Percentiles rank a stretch among this genome's conserved stretches.
Evolutionary conservation across 2,113 vertebrate species (phyloP).

Genomic region (Butorides virescens): DNA sequence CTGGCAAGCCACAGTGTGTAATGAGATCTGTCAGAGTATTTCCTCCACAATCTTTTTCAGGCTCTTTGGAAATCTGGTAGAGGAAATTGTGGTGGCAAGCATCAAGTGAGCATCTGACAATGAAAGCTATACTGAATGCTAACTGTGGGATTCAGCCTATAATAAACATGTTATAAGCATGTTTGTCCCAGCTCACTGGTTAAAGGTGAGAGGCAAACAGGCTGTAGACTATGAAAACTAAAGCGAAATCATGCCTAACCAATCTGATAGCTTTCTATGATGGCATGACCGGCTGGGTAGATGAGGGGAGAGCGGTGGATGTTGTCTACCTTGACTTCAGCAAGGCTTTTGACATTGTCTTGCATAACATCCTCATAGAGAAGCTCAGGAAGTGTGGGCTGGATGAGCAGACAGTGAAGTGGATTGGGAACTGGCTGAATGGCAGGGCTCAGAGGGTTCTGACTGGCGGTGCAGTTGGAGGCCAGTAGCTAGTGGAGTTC

Average conservation of each 20-base stretch:
- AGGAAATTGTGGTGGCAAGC: neutral
- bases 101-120: neutral
- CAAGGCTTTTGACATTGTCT: too few species aligned
- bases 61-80: neutral
- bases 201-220: neutral
- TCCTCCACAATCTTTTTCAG: neutral
- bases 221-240: neutral
- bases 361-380: too few species aligned
- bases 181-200: neutral
- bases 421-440: too few species aligned
- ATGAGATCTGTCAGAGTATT: constrained; percentile 15
- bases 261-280: too few species aligned
- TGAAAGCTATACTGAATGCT: neutral
- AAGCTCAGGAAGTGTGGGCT: too few species aligned
- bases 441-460: too few species aligned
- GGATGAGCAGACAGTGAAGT: too few species aligned
- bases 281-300: too few species aligned
- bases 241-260: neutral
- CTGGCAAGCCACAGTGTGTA: constrained; percentile 1
- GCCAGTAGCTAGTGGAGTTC: too few species aligned
- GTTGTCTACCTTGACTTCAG: too few species aligned
- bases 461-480: too few species aligned
- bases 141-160: neutral
- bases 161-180: neutral
- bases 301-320: too few species aligned